Evolutionary conservation across 2,888 invertebrate genomes (phyloP).

Genomic region (Sminthurinus aureus): DNA sequence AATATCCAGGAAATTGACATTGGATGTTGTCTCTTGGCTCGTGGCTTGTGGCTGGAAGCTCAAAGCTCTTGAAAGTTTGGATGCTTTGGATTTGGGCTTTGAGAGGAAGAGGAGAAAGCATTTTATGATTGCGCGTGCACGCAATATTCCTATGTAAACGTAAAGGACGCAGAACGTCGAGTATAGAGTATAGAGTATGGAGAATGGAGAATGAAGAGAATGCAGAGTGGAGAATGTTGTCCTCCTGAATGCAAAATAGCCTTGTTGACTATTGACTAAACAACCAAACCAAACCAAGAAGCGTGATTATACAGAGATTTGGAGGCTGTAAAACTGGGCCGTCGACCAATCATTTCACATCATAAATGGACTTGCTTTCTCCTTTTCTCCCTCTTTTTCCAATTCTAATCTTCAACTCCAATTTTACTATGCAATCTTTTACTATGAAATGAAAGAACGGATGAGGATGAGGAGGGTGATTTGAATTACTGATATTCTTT

Average conservation of each 20-base stretch:
- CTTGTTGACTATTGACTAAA: neutral
- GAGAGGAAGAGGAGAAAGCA: neutral
- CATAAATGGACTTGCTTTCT: too few relatives aligned
- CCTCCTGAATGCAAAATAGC: neutral
- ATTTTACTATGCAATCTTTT: too few relatives aligned
- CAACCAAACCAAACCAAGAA: too few relatives aligned
- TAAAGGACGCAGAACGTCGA: neutral
- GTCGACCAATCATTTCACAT: too few relatives aligned
- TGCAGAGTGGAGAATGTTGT: neutral
- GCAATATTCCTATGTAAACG: neutral
- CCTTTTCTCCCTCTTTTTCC: too few relatives aligned
- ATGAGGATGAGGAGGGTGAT: too few relatives aligned
- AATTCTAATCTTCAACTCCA: too few relatives aligned
- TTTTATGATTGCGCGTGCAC: neutral
- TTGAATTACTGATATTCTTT: too few relatives aligned
- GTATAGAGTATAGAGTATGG: neutral
- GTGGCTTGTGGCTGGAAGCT: too few relatives aligned
- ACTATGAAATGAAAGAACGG: too few relatives aligned
- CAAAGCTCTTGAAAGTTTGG: neutral
- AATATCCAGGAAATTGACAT: neutral
- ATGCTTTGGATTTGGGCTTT: neutral
- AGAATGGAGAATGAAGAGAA: neutral
- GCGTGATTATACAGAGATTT: too few relatives aligned
- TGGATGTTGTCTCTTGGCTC: neutral
- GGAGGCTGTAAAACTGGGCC: too few relatives aligned